Evolutionary conservation across 2,888 invertebrate species (phyloP).

Genomic region (Biston betularia): DNA sequence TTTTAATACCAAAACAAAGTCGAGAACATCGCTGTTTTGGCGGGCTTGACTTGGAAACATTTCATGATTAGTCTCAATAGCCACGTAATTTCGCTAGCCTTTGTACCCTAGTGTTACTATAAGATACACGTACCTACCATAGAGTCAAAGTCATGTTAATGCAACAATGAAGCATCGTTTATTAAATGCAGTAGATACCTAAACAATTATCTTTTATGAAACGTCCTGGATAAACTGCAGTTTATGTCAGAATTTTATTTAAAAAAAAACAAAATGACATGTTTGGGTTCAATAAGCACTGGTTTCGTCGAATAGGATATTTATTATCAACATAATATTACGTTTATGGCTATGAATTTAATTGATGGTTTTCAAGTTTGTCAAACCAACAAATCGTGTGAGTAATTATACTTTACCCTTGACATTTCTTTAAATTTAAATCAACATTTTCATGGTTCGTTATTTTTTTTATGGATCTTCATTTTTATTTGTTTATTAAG

Average conservation of each 20-base stretch:
- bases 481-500: not conserved
- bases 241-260: too few relatives aligned
- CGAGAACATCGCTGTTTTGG: too few relatives aligned
- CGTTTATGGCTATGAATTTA: constrained; percentile 9
- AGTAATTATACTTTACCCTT: constrained; percentile 28
- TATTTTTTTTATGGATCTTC: constrained; percentile 16
- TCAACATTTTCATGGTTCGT: constrained; percentile 36
- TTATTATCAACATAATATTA: not conserved
- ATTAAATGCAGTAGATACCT: not conserved
- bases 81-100: too few relatives aligned
- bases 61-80: too few relatives aligned
- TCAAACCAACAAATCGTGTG: constrained; percentile 19
- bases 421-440: constrained; percentile 31
- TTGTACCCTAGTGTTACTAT: too few relatives aligned
- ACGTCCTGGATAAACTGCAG: not conserved
- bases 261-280: not conserved
- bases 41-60: too few relatives aligned
- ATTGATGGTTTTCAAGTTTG: constrained; percentile 26
- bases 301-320: not conserved
- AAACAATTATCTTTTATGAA: not conserved
- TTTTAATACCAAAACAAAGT: too few relatives aligned
- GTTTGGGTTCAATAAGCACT: not conserved
- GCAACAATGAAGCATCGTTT: too few relatives aligned
- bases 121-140: too few relatives aligned
- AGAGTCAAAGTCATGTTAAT: too few relatives aligned